phyloP scores from a whole-genome alignment of 2,888 invertebrate genomes.

The Chymomyza fuscimana region DNA sequence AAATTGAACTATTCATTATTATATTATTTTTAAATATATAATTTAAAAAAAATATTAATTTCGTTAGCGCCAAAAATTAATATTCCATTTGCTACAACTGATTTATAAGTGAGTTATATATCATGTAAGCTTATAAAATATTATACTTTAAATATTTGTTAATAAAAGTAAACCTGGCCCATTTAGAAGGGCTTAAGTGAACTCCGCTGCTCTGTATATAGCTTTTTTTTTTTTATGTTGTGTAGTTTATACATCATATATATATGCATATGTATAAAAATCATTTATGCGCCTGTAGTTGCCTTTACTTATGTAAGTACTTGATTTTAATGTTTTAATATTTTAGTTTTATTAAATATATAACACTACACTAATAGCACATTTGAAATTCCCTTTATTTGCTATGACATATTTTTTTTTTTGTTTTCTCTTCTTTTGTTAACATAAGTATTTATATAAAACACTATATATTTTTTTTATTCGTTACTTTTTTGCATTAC shows the following conservation, averaged over 20 bases:
- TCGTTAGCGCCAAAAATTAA: slow-evolving; percentile 64
- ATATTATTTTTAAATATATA: slow-evolving; percentile 62
- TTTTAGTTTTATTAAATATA: slow-evolving; percentile 36
- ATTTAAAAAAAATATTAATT: slow-evolving; percentile 36
- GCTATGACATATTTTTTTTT: slow-evolving; percentile 32
- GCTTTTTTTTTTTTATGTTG: slow-evolving; percentile 7
- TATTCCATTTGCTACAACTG: slow-evolving; percentile 67
- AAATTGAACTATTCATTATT: slow-evolving; percentile 69
- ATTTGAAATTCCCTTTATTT: slow-evolving; percentile 60
- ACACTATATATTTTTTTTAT: slow-evolving; percentile 28
- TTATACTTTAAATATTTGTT: not conserved
- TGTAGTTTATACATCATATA: slow-evolving; percentile 33
- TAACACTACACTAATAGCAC: slow-evolving; percentile 69
- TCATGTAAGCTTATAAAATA: slow-evolving; percentile 20
- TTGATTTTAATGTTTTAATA: slow-evolving; percentile 2
- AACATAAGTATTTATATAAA: slow-evolving; percentile 36
- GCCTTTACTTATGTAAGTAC: slow-evolving; percentile 17
- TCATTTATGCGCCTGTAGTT: slow-evolving; percentile 44
- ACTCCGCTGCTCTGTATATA: not conserved
- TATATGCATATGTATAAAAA: slow-evolving; percentile 62
- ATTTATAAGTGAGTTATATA: slow-evolving; percentile 27
- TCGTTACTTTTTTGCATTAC: slow-evolving; percentile 17
- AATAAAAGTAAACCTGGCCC: not conserved
- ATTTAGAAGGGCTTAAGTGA: not conserved
- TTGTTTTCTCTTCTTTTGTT: slow-evolving; percentile 23